phyloP scores from a whole-genome alignment of 2,113 vertebrate species.

The Dendropsophus ebraccatus region DNA sequence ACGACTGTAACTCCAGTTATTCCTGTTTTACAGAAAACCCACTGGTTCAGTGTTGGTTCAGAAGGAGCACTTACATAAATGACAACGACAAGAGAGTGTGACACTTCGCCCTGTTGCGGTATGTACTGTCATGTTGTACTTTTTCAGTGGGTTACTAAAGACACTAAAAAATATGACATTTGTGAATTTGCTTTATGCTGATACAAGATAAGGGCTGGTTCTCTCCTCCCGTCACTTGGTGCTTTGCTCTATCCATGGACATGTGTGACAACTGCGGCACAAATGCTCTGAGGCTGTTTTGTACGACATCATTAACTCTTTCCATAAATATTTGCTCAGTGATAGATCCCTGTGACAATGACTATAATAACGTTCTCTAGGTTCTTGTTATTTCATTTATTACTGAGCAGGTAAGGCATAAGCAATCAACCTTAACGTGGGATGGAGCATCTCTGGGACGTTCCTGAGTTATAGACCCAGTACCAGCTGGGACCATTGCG shows the following conservation, averaged over 20 bases:
- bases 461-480: too few species aligned
- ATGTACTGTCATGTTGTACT: background rate
- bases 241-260: background rate
- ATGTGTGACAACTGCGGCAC: background rate
- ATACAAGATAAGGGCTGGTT: background rate
- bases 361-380: background rate
- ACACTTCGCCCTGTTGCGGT: background rate
- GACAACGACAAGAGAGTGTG: background rate
- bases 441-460: too few species aligned
- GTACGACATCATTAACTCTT: background rate
- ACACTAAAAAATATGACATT: background rate
- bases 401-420: too few species aligned
- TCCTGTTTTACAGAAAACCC: slow-evolving; percentile 42
- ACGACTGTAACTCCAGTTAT: slow-evolving; percentile 20
- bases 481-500: too few species aligned
- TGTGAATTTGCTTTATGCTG: background rate
- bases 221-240: background rate
- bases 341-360: background rate
- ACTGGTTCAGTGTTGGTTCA: background rate
- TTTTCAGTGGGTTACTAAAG: background rate
- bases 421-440: too few species aligned
- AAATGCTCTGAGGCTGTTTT: background rate
- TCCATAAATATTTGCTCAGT: background rate
- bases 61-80: slow-evolving; percentile 16
- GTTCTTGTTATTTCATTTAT: background rate